Evolutionary conservation across 2,888 invertebrate genomes (phyloP).

Genomic region (Vandiemenella viatica): DNA sequence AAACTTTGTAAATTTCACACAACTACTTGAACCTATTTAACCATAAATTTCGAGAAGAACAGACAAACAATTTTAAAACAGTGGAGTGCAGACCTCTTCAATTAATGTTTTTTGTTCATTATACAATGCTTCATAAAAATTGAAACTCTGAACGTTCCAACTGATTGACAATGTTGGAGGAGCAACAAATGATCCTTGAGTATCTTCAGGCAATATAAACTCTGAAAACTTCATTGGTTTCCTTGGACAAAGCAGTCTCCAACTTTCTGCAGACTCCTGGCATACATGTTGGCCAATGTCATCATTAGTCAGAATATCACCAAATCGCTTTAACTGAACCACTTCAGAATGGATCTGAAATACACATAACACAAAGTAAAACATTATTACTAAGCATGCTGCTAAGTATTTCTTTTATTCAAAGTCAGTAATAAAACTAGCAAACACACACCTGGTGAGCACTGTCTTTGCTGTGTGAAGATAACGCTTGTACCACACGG

Average conservation of each 20-base stretch:
- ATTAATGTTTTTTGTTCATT: neutral
- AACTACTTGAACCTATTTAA: too few species aligned
- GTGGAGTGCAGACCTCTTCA: neutral
- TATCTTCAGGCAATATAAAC: neutral
- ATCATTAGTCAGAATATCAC: neutral
- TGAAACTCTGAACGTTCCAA: neutral
- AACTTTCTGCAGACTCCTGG: neutral
- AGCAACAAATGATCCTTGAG: neutral
- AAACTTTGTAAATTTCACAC: too few species aligned
- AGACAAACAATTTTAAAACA: too few species aligned
- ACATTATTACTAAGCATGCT: too few species aligned
- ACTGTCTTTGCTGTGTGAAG: neutral
- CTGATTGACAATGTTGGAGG: neutral
- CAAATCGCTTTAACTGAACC: neutral
- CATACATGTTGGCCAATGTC: neutral
- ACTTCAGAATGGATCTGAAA: neutral
- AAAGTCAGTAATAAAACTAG: too few species aligned
- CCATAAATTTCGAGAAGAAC: too few species aligned
- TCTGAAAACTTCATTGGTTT: neutral
- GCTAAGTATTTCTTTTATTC: too few species aligned
- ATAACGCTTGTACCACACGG: neutral
- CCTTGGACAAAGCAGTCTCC: neutral
- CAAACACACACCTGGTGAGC: neutral
- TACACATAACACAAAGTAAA: neutral
- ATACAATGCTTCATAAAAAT: neutral